Evolutionary conservation across 2,888 invertebrate genomes (phyloP).

Genomic region (Mesopsocus fuscifrons): DNA sequence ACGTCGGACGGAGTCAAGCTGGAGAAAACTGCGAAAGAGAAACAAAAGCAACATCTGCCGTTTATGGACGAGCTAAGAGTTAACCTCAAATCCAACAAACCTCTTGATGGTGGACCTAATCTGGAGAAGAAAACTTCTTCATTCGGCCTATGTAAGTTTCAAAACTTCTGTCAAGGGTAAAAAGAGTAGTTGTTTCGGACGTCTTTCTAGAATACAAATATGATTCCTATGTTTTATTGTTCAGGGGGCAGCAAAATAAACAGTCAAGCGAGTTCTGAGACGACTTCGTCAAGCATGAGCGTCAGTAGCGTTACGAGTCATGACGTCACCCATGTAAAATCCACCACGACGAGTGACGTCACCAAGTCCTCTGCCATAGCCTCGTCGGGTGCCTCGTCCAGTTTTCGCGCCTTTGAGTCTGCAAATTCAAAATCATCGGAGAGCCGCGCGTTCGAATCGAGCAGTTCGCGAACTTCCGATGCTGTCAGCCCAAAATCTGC

Average conservation of each 20-base stretch:
- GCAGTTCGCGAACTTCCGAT: no score
- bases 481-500: neutral
- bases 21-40: slow-evolving; percentile 34
- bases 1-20: neutral
- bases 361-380: no score
- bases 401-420: no score
- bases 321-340: no score
- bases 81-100: slow-evolving; percentile 49
- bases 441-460: no score
- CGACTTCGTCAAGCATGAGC: neutral
- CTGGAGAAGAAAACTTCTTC: slow-evolving; percentile 21
- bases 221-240: no score
- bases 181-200: no score
- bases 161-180: no score
- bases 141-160: neutral
- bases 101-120: slow-evolving; percentile 23
- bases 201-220: no score
- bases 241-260: neutral
- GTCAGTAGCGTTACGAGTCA: neutral
- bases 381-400: no score
- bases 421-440: no score
- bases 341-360: no score
- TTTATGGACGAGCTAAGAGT: slow-evolving; percentile 69
- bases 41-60: slow-evolving; percentile 51
- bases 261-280: neutral